Percentiles rank a stretch among this genome's conserved stretches.
Conservation (phyloP, 2,888 invertebrate species). For the Lacanobia wlatinum region DNA sequence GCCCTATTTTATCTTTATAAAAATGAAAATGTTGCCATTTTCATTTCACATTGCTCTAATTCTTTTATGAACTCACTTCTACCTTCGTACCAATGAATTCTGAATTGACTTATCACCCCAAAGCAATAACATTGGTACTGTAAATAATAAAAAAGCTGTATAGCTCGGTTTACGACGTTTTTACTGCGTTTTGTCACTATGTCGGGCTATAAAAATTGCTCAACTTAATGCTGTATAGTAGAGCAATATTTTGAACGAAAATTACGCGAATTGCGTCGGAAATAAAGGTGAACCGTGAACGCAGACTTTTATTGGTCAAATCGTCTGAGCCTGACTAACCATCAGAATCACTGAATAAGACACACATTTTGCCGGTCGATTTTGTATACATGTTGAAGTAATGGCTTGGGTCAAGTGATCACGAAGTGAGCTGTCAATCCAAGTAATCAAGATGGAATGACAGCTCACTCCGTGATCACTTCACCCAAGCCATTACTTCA, state of each 20-base stretch:
- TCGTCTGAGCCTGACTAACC: neutral
- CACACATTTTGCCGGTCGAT: too few species aligned
- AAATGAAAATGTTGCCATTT: neutral
- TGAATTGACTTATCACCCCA: conserved; percentile 60
- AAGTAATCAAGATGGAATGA: too few species aligned
- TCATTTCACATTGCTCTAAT: conserved; percentile 12
- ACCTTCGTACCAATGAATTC: conserved; percentile 56
- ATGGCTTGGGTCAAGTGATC: too few species aligned
- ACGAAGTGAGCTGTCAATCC: too few species aligned
- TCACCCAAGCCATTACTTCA: too few species aligned
- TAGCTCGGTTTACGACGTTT: conserved; percentile 76
- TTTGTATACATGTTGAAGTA: too few species aligned
- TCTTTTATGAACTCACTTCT: conserved; percentile 45
- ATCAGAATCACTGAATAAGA: too few species aligned
- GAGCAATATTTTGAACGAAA: conserved; percentile 49
- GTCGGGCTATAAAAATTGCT: conserved; percentile 71
- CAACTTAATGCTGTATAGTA: conserved; percentile 65
- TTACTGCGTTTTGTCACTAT: conserved; percentile 72
- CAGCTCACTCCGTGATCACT: too few species aligned
- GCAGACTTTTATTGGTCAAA: neutral
- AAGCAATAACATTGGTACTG: conserved; percentile 73
- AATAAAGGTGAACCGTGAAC: conserved; percentile 7
- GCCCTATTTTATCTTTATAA: neutral
- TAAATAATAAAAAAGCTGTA: conserved; percentile 73
- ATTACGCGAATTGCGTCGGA: conserved; percentile 23